Percentiles rank a stretch among this genome's conserved stretches.
Conservation (phyloP, 2,888 invertebrate species). For the Druceiella hillmani region DNA sequence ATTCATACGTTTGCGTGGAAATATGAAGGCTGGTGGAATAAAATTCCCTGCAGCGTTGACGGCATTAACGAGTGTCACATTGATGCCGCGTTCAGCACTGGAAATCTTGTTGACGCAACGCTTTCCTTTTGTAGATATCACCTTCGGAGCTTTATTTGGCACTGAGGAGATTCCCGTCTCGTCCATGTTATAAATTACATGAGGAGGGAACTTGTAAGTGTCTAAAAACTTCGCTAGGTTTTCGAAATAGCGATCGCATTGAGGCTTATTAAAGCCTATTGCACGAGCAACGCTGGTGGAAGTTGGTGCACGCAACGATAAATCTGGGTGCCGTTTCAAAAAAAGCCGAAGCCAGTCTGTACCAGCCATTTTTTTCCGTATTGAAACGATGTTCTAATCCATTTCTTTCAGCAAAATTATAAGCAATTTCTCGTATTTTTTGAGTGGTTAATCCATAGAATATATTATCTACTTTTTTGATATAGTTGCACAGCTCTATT, state of each 20-base stretch:
- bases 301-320: background rate
- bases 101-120: constrained; percentile 19
- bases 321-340: constrained; percentile 10
- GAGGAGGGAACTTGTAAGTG: too few relatives aligned
- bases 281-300: constrained; percentile 5
- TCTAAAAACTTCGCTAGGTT: constrained; percentile 7
- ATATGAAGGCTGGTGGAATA: constrained; percentile 31
- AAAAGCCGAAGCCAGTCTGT: constrained; percentile 11
- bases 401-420: constrained; percentile 6
- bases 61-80: constrained; percentile 15
- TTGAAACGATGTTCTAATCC: constrained; percentile 12
- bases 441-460: constrained; percentile 12
- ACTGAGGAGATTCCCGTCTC: too few relatives aligned
- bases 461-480: constrained; percentile 11
- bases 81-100: constrained; percentile 22
- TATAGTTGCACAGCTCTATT: constrained; percentile 11
- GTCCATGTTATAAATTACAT: too few relatives aligned
- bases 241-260: too few relatives aligned
- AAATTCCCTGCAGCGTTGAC: too few relatives aligned
- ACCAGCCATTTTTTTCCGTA: constrained; percentile 10
- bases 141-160: too few relatives aligned
- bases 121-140: constrained; percentile 21
- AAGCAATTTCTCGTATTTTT: constrained; percentile 11
- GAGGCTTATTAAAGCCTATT: background rate
- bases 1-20: constrained; percentile 28